Evolutionary conservation across 2,888 invertebrate genomes (phyloP).

Genomic region (Molanna angustata): DNA sequence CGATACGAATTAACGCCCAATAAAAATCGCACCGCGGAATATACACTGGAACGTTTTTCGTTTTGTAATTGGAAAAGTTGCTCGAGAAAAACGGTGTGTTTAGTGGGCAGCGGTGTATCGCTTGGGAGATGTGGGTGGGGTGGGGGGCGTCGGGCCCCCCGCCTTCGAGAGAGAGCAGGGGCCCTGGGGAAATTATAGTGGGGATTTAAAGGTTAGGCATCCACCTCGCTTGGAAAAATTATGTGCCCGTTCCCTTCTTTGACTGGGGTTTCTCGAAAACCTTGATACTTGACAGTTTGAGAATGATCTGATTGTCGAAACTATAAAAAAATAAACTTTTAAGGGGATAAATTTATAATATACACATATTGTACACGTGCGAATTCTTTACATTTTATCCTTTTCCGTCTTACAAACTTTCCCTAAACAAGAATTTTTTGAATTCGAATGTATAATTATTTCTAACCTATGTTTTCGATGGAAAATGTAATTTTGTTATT

Average conservation of each 20-base stretch:
- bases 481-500: no score
- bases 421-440: no score
- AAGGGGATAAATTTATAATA: no score
- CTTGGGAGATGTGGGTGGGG: neutral
- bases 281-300: neutral
- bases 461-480: no score
- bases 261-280: conserved; percentile 1
- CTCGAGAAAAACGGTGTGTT: conserved; percentile 27
- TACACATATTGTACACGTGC: no score
- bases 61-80: conserved; percentile 33
- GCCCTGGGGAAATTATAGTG: conserved; percentile 57
- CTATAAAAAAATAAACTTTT: no score
- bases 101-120: conserved; percentile 19
- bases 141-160: conserved; percentile 36
- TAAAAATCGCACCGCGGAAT: conserved; percentile 9
- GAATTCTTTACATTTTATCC: no score
- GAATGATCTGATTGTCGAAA: no score
- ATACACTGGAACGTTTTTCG: conserved; percentile 13
- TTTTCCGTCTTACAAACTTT: no score
- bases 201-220: conserved; percentile 60
- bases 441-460: no score
- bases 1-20: conserved; percentile 18
- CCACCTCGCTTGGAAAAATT: conserved; percentile 37
- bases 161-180: conserved; percentile 52
- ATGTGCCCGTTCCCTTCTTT: conserved; percentile 22